Percentiles rank a stretch among this genome's conserved stretches.
These are phyloP conservation scores for Trimorus sp. DNA, from an alignment of 2,888 invertebrate species.

Conservation along the genomic window DNA sequence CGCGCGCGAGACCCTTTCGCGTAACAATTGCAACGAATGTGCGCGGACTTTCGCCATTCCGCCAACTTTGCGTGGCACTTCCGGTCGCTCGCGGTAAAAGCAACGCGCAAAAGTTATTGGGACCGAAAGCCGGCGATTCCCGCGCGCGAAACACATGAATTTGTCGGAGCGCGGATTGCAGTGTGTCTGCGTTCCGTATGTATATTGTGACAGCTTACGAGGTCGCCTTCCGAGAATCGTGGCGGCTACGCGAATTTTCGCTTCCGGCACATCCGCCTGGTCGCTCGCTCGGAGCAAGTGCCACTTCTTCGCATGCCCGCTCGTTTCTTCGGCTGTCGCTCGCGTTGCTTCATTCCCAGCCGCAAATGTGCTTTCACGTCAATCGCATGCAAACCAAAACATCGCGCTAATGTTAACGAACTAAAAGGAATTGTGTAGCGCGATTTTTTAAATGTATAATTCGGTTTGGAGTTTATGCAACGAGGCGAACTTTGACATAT, in stretches of 20 bases:
- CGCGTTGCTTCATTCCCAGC: conserved; percentile 38
- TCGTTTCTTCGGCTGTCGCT: conserved; percentile 45
- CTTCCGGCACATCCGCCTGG: conserved; percentile 68
- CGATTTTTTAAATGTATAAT: no score
- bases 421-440: no score
- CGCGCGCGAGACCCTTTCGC: no score
- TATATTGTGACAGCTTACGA: conserved; percentile 62
- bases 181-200: conserved; percentile 46
- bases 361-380: conserved; percentile 28
- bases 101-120: conserved; percentile 22
- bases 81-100: conserved; percentile 6
- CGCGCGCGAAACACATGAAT: conserved; percentile 34
- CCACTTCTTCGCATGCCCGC: conserved; percentile 42
- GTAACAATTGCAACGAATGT: background rate
- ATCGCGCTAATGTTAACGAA: no score
- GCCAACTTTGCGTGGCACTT: conserved; percentile 4
- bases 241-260: conserved; percentile 62
- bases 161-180: conserved; percentile 35
- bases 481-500: no score
- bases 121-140: conserved; percentile 17
- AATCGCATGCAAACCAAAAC: conserved; percentile 17
- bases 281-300: conserved; percentile 48
- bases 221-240: conserved; percentile 62
- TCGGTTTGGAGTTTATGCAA: no score
- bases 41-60: background rate